Evolutionary conservation across 1,140 invertebrate species (phyloP).

Genomic region (Drosophila bocqueti): DNA sequence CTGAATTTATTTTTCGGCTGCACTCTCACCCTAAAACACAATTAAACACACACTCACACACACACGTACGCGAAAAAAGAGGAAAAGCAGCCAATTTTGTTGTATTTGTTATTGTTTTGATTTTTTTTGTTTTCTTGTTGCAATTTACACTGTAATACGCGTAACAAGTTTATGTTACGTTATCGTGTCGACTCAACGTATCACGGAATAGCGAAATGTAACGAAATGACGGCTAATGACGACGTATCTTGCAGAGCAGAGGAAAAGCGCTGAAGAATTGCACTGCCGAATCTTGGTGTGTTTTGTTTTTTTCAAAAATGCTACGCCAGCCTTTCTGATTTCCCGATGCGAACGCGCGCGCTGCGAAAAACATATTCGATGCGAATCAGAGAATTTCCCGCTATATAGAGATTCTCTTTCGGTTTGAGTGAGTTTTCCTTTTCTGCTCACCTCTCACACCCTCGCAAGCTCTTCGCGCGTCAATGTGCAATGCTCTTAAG

Average conservation of each 20-base stretch:
- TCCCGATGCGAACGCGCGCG: constrained; percentile 48
- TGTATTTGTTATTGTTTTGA: constrained; percentile 61
- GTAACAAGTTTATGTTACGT: constrained; percentile 44
- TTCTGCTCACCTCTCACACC: constrained; percentile 16
- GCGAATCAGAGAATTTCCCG: constrained; percentile 28
- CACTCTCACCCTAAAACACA: constrained; percentile 38
- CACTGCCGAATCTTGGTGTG: constrained; percentile 14
- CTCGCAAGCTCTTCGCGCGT: not conserved
- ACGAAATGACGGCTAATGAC: constrained; percentile 29
- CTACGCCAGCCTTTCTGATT: constrained; percentile 32
- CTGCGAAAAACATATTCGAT: constrained; percentile 54
- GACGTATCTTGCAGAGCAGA: constrained; percentile 15
- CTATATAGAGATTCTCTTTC: constrained; percentile 39
- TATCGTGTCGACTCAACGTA: constrained; percentile 29
- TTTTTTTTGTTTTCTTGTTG: constrained; percentile 17
- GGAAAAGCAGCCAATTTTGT: constrained; percentile 34
- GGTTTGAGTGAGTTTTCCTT: constrained; percentile 25
- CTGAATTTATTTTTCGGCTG: constrained; percentile 37
- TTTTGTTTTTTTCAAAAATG: constrained; percentile 17
- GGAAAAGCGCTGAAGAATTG: constrained; percentile 27
- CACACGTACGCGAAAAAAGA: constrained; percentile 21
- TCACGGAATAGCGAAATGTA: constrained; percentile 22
- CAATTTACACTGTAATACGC: constrained; percentile 39
- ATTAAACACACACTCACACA: constrained; percentile 15
- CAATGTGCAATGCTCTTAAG: constrained; percentile 11